A percentile compares a stretch with the other conserved stretches of the same genome.
These are phyloP conservation scores for Calypte anna DNA, from an alignment of 2,113 vertebrate genomes.

Conservation along the genomic window DNA sequence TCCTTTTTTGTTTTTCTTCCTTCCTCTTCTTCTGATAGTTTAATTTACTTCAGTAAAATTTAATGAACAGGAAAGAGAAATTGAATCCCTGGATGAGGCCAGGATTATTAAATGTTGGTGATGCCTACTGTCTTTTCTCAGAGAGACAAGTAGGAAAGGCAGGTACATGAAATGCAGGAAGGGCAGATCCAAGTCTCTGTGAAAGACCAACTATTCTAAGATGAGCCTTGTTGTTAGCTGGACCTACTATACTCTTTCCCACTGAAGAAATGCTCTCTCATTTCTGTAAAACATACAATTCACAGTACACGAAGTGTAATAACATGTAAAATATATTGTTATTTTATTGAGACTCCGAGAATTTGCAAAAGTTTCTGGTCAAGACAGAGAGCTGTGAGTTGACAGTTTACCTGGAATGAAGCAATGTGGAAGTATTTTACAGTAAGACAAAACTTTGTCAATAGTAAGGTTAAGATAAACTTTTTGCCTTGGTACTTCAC, in stretches of 20 bases:
- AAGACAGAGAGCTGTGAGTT: not conserved
- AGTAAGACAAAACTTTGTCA: not conserved
- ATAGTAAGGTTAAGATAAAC: not conserved
- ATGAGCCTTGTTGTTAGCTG: not conserved
- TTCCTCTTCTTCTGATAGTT: not conserved
- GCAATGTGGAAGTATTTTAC: not conserved
- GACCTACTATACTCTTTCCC: not conserved
- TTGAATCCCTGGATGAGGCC: rapidly evolving
- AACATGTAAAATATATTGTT: not conserved
- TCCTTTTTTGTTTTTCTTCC: not conserved
- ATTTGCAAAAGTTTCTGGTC: not conserved
- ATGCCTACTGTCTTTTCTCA: not conserved
- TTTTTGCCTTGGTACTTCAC: not conserved
- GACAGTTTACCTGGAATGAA: not conserved
- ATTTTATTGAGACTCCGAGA: not conserved
- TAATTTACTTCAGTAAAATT: not conserved
- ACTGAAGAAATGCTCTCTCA: not conserved
- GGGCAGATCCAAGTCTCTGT: not conserved
- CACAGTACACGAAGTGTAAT: not conserved
- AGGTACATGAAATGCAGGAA: not conserved
- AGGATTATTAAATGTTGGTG: not conserved
- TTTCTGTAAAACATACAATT: not conserved
- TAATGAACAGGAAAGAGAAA: not conserved
- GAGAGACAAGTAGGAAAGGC: not conserved
- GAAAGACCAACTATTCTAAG: not conserved